Base-by-base conservation (phyloP, 2,888 invertebrate species). In the Biston betularia region DNA sequence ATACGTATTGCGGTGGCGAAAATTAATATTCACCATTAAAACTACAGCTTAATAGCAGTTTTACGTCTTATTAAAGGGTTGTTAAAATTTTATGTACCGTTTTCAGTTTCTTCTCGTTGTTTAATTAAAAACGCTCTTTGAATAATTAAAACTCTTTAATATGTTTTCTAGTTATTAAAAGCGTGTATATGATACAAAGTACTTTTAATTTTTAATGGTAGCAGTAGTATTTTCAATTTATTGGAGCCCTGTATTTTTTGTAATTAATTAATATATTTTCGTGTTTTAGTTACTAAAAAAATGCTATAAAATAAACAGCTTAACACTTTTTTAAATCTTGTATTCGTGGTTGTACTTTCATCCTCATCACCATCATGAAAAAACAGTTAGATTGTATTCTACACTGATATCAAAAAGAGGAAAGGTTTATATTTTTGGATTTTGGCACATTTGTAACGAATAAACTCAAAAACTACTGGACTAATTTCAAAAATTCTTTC, bases 51-150 rank as follows among this genome's bases (percentile, higher is more conserved):
- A 86, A 87, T 84, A 80, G 85, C 87, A 84, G 82, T 91, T 92
- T 91, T 86, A 90, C 86, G 88, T 89, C 88, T 89, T 92, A 91
- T 90, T 92, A 93, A 93, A 92, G 93, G 92, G 92, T 93, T 93
- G 78, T 92, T 88, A 66, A 92, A 93, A 91, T 91, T 93, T 93
- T 89, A 93, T 89, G 89, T 85, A 76, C 77, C 85, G 79, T 63
- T 63, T 63, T 49, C 79, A 88, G 85, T 88, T 84, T 82, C 82
- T 81, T 81, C 79, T 80, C 80, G 45, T 85, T 84, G 83, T 88
- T 90, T 93, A 93, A 93, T 93, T 93, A 93, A 93, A 93, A 89
- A 92, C 91, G 93, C 81, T 85, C 82, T 86, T 82, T 86, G 93
- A 91, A 93, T 93, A 92, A 89, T 89, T 85, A 91, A 90, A 87